phyloP scores from a whole-genome alignment of 2,797 vertebrate genomes.

The Danio jaintianensis region DNA sequence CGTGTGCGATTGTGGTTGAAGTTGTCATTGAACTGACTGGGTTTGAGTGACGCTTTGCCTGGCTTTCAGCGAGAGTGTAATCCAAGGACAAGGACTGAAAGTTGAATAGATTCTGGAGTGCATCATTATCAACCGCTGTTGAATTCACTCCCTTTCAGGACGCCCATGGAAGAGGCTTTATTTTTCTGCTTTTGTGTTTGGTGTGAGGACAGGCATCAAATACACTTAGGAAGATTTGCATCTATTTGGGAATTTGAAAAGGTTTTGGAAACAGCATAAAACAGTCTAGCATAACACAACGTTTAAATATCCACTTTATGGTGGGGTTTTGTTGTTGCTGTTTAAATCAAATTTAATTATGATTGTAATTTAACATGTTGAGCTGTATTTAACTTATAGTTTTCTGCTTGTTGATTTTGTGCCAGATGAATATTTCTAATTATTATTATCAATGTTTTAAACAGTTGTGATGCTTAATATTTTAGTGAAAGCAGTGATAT shows the following conservation, averaged over 20 bases:
- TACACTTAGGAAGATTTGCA: not conserved
- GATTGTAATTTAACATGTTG: not conserved
- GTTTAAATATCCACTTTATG: not conserved
- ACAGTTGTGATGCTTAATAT: too few species aligned
- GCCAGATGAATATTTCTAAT: not conserved
- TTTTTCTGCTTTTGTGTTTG: conserved; percentile 34
- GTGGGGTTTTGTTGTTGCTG: not conserved
- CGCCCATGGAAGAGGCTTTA: conserved; percentile 11
- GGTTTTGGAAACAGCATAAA: not conserved
- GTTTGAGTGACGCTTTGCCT: conserved; percentile 10
- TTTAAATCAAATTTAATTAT: not conserved
- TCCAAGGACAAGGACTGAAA: conserved; percentile 40
- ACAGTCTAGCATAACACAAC: not conserved
- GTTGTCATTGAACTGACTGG: conserved; percentile 23
- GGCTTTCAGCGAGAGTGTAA: conserved; percentile 26
- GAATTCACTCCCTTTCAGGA: conserved; percentile 8
- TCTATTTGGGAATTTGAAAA: conserved; percentile 20
- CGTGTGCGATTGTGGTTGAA: conserved; percentile 37
- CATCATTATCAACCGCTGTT: conserved; percentile 41
- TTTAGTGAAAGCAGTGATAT: too few species aligned
- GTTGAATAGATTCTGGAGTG: conserved; percentile 34
- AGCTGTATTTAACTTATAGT: not conserved
- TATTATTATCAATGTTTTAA: not conserved
- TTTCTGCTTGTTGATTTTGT: conserved; percentile 1
- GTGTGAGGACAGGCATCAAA: conserved; percentile 16